A percentile compares a stretch with the other conserved stretches of the same genome.
These are phyloP conservation scores for Colletes latitarsis DNA, from an alignment of 1,140 invertebrate genomes.

Conservation along the genomic window DNA sequence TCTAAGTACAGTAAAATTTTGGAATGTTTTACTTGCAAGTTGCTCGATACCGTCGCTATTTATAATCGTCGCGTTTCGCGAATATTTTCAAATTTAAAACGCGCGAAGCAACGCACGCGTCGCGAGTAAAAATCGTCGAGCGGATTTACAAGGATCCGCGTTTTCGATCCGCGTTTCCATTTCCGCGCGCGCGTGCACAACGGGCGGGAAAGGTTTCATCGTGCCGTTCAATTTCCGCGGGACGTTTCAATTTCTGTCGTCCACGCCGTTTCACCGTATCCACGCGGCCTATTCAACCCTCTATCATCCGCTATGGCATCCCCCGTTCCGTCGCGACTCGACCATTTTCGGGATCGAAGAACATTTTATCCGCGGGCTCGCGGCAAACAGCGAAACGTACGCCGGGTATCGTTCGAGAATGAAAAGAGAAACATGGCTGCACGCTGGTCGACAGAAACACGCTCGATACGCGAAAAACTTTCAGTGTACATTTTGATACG, in stretches of 20 bases:
- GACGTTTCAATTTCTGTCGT: conserved; percentile 64
- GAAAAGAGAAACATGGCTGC: background rate
- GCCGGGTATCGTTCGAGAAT: no score
- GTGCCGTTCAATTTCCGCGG: conserved; percentile 63
- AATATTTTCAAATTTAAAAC: background rate
- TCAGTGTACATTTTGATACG: no score
- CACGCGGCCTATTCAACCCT: background rate
- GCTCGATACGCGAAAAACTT: no score
- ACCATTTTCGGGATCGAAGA: conserved; percentile 27
- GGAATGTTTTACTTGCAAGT: no score
- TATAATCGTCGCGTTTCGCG: no score
- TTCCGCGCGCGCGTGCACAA: conserved; percentile 43
- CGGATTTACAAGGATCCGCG: conserved; percentile 47
- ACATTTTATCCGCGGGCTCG: background rate
- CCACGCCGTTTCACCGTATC: conserved; percentile 5
- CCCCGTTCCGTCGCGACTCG: background rate
- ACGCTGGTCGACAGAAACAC: no score
- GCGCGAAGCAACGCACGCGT: background rate
- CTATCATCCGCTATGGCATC: background rate
- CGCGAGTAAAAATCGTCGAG: conserved; percentile 41
- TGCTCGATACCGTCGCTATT: no score
- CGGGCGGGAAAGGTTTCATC: conserved; percentile 44
- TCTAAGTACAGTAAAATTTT: no score
- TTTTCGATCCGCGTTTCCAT: conserved; percentile 59
- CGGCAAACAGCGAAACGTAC: background rate